A percentile compares a stretch with the other conserved stretches of the same genome.
Conservation (phyloP, 2,113 vertebrate genomes). For the Elephas maximus region DNA sequence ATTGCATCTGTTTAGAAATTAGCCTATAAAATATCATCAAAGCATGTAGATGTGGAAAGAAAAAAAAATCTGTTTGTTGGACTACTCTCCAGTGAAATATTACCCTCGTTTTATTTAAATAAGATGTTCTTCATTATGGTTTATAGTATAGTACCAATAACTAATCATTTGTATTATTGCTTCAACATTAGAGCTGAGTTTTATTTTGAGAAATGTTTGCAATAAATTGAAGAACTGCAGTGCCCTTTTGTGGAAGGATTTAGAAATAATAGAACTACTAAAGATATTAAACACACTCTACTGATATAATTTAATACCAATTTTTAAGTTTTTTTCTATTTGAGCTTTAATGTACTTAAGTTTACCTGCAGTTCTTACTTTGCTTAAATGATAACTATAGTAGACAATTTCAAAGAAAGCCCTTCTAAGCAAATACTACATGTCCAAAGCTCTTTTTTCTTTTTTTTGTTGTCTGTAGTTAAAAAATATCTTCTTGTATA, state of each 20-base stretch:
- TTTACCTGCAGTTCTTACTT: slow-evolving; percentile 48
- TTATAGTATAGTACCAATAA: slow-evolving; percentile 77
- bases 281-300: slow-evolving; percentile 78
- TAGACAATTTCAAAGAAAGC: slow-evolving; percentile 50
- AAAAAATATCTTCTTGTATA: slow-evolving; percentile 46
- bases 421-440: slow-evolving; percentile 59
- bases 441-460: slow-evolving; percentile 53
- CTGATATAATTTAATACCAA: slow-evolving; percentile 52
- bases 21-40: slow-evolving; percentile 82
- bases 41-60: slow-evolving; percentile 75
- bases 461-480: slow-evolving; percentile 55
- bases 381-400: slow-evolving; percentile 55
- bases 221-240: slow-evolving; percentile 84
- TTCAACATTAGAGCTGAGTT: slow-evolving; percentile 80
- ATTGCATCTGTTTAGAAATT: slow-evolving; percentile 84
- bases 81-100: slow-evolving; percentile 72
- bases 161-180: slow-evolving; percentile 78
- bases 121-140: slow-evolving; percentile 84
- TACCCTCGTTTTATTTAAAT: slow-evolving; percentile 80
- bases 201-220: slow-evolving; percentile 79
- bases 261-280: slow-evolving; percentile 86
- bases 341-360: background rate
- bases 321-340: slow-evolving; percentile 55
- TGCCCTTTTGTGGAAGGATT: slow-evolving; percentile 85
- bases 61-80: slow-evolving; percentile 75